Evolutionary conservation across 2,888 invertebrate genomes (phyloP).

Genomic region (Drosophila mimica): DNA sequence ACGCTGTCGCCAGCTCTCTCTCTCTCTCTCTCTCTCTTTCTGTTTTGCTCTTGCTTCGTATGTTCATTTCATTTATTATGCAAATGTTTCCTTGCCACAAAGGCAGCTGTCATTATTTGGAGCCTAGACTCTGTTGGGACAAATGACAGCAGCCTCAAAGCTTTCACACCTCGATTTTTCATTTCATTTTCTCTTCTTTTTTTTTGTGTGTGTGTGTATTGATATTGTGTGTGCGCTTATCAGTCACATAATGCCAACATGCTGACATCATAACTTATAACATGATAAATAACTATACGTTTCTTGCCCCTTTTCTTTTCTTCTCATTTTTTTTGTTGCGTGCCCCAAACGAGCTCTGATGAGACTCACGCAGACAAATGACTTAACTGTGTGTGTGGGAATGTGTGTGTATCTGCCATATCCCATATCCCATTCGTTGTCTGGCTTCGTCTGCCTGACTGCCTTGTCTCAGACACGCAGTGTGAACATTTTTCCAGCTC

Average conservation of each 20-base stretch:
- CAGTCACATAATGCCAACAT: slow-evolving; percentile 78
- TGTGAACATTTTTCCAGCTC: slow-evolving; percentile 57
- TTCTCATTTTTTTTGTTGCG: background rate
- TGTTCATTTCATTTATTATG: slow-evolving; percentile 77
- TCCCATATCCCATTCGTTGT: slow-evolving; percentile 33
- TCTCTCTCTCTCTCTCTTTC: background rate
- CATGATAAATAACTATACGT: slow-evolving; percentile 78
- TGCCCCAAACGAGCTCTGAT: slow-evolving; percentile 41
- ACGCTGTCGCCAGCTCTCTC: background rate
- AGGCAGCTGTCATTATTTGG: slow-evolving; percentile 12
- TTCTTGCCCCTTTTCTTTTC: slow-evolving; percentile 49
- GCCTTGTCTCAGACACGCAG: slow-evolving; percentile 56
- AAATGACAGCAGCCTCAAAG: slow-evolving; percentile 74
- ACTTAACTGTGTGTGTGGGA: slow-evolving; percentile 54
- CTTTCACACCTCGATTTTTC: slow-evolving; percentile 79
- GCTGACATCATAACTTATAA: slow-evolving; percentile 81
- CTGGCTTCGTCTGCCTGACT: slow-evolving; percentile 46
- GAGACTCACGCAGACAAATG: slow-evolving; percentile 72
- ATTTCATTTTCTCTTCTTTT: slow-evolving; percentile 62
- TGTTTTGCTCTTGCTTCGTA: background rate
- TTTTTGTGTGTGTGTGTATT: slow-evolving; percentile 35
- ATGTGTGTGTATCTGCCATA: slow-evolving; percentile 8
- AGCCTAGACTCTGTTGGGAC: slow-evolving; percentile 56
- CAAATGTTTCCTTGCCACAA: slow-evolving; percentile 51
- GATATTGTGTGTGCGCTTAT: slow-evolving; percentile 64